Evolutionary conservation across 1,140 invertebrate genomes (phyloP), one percentile per base, ranked within the genome.

Genomic region (Penaeus japonicus): DNA sequence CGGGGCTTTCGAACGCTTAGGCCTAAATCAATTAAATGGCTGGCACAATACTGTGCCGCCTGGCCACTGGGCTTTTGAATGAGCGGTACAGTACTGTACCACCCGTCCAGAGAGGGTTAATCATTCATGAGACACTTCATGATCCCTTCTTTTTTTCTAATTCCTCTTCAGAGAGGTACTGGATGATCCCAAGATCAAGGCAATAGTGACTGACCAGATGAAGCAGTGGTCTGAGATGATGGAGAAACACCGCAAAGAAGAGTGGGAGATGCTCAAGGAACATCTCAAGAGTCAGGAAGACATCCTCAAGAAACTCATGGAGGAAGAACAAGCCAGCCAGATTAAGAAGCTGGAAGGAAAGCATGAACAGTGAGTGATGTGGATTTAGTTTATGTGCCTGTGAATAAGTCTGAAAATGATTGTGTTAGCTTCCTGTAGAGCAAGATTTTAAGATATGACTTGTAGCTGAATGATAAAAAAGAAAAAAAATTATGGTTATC

Each of bases 151-250:
- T 47, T 47, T 47, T 47, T 47, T 15, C 10, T 17, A 27, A n/a
- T 27, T 30, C 20, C 85, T 91, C 93, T 93, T 35, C 92, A 97
- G 96, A 91, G 97, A 96, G 93, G 94, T 95, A 87, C 96, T 90
- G 97, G 95, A 95, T 90, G 97, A 98, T 93, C 95, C 96, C 0
- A 93, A 94, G 12, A 95, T 98, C 88, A 95, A 96, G 89, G 95
- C 96, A 89, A 93, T 98, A 17, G 97, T 99, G 47, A 94, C 94
- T 24, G 96, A 97, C 89, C 98, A 99, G 93, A 98, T 97, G 0
- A 93, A 95, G 17, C 97, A 99, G 91, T 99, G 98, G 98, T 97
- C 97, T 57, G 96, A 97, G 90, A 95, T 99, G 93, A 95, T 97
- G 73, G 95, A 96, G 89, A 94, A 95, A 30, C 98, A 99, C 91